A percentile compares a stretch with the other conserved stretches of the same genome.
Conservation (phyloP, 2,888 invertebrate species). For the Cheilosia urbana region DNA sequence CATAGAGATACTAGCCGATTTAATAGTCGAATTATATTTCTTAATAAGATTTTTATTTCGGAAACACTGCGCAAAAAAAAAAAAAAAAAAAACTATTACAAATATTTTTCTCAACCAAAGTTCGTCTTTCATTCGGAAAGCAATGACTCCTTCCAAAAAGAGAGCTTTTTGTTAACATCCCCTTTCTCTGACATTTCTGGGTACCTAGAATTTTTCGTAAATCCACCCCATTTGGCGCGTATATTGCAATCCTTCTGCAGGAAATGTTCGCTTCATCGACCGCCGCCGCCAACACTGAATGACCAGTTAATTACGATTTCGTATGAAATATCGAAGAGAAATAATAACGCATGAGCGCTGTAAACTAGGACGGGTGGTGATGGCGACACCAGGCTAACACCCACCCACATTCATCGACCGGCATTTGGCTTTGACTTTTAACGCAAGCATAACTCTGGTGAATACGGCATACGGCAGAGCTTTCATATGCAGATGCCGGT, state of each 20-base stretch:
- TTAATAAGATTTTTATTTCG: no score
- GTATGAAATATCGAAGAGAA: slow-evolving; percentile 51
- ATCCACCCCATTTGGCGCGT: slow-evolving; percentile 4
- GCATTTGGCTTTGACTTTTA: slow-evolving; percentile 17
- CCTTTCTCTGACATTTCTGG: no score
- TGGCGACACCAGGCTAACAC: slow-evolving; percentile 21
- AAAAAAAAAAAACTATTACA: no score
- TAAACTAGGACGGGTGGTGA: slow-evolving; percentile 48
- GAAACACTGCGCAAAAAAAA: no score
- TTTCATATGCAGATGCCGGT: slow-evolving; percentile 45
- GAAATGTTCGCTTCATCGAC: slow-evolving; percentile 3
- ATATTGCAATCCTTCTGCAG: slow-evolving; percentile 29
- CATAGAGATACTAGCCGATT: no score
- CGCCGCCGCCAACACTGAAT: neutral
- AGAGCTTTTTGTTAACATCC: no score
- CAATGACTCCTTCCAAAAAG: no score
- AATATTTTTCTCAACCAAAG: no score
- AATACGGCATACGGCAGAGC: slow-evolving; percentile 14
- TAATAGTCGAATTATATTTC: no score
- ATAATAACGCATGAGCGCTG: slow-evolving; percentile 64
- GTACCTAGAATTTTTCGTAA: no score
- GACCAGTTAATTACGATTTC: slow-evolving; percentile 21
- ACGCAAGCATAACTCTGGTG: neutral
- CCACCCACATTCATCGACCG: slow-evolving; percentile 63
- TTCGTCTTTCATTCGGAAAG: no score